Conservation (phyloP, 2,113 vertebrate species). For the Myanophis thanlyinensis region DNA sequence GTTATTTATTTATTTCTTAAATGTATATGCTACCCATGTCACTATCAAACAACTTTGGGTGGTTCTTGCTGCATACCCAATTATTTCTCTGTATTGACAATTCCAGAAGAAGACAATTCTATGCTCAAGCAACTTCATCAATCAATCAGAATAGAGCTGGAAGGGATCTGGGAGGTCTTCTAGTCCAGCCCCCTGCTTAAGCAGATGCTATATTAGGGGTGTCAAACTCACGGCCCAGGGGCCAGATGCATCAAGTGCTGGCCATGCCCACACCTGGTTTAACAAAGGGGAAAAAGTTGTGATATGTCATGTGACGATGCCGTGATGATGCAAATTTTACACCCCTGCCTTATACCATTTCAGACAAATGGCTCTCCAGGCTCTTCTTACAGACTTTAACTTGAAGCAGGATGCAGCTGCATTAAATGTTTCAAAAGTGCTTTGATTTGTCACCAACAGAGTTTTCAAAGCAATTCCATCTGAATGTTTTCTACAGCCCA, state of each 20-base stretch:
- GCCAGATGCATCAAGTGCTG: no score
- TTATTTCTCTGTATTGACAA: neutral
- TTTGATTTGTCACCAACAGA: neutral
- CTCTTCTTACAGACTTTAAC: neutral
- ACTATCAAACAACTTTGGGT: neutral
- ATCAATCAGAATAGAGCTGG: neutral
- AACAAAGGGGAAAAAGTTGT: no score
- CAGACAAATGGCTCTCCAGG: neutral
- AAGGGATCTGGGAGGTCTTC: neutral
- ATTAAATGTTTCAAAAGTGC: neutral
- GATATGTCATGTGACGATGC: no score
- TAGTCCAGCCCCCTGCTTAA: neutral
- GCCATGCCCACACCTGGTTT: no score
- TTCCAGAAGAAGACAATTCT: neutral
- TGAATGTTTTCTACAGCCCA: neutral
- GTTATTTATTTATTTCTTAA: neutral
- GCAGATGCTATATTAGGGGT: no score
- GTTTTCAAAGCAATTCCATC: neutral
- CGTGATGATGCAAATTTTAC: no score
- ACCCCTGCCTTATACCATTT: neutral
- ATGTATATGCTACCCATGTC: neutral
- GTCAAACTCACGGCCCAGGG: no score
- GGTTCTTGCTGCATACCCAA: neutral
- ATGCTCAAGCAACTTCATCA: neutral
- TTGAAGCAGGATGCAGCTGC: neutral